Evolutionary conservation across 2,888 invertebrate genomes (phyloP).

Genomic region (Athrips mouffetella): DNA sequence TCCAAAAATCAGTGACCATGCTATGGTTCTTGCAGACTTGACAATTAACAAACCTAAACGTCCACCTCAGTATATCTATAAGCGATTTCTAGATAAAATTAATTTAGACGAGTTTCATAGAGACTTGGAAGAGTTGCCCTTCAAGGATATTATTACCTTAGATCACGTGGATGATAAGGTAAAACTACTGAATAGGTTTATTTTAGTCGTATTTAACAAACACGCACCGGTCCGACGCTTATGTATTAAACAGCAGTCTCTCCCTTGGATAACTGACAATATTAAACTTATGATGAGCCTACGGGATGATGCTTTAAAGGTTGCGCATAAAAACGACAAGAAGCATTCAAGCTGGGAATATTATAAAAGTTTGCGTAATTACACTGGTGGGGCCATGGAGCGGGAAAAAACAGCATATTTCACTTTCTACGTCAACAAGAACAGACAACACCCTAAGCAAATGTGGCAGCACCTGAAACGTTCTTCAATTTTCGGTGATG

Average conservation of each 20-base stretch:
- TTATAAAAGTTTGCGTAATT: constrained; percentile 20
- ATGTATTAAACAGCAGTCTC: constrained; percentile 9
- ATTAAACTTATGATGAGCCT: constrained; percentile 23
- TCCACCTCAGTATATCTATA: neutral
- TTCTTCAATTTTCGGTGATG: neutral
- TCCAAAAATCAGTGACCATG: constrained; percentile 16
- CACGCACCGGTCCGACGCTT: constrained; percentile 20
- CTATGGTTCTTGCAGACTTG: constrained; percentile 1
- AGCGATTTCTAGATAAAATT: neutral
- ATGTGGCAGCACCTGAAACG: constrained; percentile 6
- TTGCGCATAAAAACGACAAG: constrained; percentile 7
- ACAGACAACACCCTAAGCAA: constrained; percentile 13
- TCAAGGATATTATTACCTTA: neutral
- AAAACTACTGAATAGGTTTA: constrained; percentile 14
- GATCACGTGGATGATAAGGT: constrained; percentile 13
- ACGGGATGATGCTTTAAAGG: constrained; percentile 21
- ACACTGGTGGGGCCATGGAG: constrained; percentile 13
- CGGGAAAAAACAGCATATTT: constrained; percentile 23
- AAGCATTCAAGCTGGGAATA: constrained; percentile 14
- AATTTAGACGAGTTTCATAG: neutral
- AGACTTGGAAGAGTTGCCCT: neutral
- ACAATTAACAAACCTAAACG: constrained; percentile 7
- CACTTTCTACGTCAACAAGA: constrained; percentile 18
- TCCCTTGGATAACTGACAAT: constrained; percentile 24
- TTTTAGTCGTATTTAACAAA: constrained; percentile 16